These are phyloP conservation scores for Teleogryllus occipitalis DNA, from an alignment of 1,140 invertebrate species.

Conservation along the genomic window DNA sequence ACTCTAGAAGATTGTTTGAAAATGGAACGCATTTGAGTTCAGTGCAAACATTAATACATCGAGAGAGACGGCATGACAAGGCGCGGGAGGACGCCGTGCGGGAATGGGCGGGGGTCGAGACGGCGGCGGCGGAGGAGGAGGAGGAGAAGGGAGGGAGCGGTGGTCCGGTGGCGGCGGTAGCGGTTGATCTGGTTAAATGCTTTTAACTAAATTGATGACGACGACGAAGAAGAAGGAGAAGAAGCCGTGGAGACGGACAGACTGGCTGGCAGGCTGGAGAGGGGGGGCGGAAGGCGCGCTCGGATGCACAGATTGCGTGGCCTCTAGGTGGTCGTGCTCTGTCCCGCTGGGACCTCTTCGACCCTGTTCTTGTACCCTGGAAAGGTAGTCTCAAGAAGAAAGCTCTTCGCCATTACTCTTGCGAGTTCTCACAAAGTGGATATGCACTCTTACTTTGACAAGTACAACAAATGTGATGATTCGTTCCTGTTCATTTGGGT, in stretches of 20 bases:
- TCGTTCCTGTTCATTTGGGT: too few species aligned
- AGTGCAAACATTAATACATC: slow-evolving; percentile 1
- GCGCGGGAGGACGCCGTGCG: not conserved
- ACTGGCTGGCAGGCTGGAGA: too few species aligned
- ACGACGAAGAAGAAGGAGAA: too few species aligned
- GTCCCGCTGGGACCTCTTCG: not conserved
- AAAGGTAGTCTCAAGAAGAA: not conserved
- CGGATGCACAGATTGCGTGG: not conserved
- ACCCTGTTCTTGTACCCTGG: not conserved
- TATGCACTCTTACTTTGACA: too few species aligned
- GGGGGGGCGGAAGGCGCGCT: not conserved
- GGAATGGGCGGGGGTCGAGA: too few species aligned
- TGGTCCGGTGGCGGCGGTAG: too few species aligned
- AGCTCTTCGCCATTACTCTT: not conserved
- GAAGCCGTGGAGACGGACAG: too few species aligned
- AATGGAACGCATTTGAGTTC: slow-evolving; percentile 1
- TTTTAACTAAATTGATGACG: too few species aligned
- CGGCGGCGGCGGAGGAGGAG: too few species aligned
- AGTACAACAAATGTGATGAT: too few species aligned
- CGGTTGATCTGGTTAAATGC: too few species aligned
- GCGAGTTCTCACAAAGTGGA: not conserved
- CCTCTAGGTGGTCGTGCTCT: not conserved
- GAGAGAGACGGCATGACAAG: not conserved
- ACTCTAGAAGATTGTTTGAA: slow-evolving; percentile 5
- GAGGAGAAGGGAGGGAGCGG: too few species aligned